A percentile compares a stretch with the other conserved stretches of the same genome.
Evolutionary conservation across 2,113 vertebrate species (phyloP).

Genomic region (Salvator merianae): DNA sequence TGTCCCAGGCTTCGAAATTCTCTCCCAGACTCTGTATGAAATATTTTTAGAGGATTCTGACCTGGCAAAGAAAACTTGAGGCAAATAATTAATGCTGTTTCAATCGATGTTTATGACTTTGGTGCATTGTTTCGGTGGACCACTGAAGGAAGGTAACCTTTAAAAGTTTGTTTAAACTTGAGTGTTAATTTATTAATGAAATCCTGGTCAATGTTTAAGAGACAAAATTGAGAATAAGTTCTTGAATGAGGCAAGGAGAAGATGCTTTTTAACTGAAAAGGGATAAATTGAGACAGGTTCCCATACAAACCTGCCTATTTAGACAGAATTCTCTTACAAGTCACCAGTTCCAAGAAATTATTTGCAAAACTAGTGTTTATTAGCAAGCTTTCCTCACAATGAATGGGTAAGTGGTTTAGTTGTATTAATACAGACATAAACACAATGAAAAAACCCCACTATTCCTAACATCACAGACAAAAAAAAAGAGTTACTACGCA

Average conservation of each 20-base stretch:
- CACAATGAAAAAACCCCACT: not conserved
- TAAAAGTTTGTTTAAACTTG: conserved; percentile 66
- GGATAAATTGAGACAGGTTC: conserved; percentile 36
- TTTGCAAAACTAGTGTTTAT: conserved; percentile 3
- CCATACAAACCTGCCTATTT: conserved; percentile 38
- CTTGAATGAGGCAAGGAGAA: conserved; percentile 1
- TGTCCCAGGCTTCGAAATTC: conserved; percentile 67
- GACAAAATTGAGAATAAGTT: conserved; percentile 15
- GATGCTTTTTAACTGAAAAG: conserved; percentile 38
- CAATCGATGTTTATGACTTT: conserved; percentile 61
- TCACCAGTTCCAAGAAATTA: conserved; percentile 23
- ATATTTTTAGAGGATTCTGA: conserved; percentile 69
- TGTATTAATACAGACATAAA: not conserved
- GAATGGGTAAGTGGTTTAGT: conserved; percentile 16
- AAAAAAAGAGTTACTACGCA: not conserved
- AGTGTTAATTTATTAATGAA: conserved; percentile 57
- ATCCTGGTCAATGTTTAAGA: conserved; percentile 59
- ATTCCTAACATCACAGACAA: not conserved
- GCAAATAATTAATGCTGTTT: conserved; percentile 75
- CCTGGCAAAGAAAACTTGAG: conserved; percentile 54
- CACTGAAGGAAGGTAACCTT: conserved; percentile 61
- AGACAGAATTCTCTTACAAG: not conserved
- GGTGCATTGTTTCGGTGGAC: conserved; percentile 52
- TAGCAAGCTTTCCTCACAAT: conserved; percentile 29
- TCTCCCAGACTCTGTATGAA: conserved; percentile 65